phyloP scores from a whole-genome alignment of 2,888 invertebrate genomes.

The Ischnus inquisitorius region DNA sequence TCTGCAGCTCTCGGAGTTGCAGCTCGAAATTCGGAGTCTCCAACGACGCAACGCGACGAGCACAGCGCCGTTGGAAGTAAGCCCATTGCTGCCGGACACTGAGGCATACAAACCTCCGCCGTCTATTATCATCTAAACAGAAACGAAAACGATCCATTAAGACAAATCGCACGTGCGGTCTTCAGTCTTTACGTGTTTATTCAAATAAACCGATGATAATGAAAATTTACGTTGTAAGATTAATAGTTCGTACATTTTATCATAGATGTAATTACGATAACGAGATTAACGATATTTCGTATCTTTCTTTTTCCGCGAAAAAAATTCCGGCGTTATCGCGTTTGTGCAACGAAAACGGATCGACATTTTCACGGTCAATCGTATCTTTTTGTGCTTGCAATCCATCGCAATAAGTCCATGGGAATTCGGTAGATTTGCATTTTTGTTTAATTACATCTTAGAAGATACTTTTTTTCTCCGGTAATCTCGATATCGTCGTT shows the following conservation, averaged over 20 bases:
- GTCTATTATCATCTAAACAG: conserved; percentile 69
- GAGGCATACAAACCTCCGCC: conserved; percentile 64
- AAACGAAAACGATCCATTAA: not conserved
- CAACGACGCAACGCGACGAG: conserved; percentile 80
- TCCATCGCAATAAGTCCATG: conserved; percentile 11
- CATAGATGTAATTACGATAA: conserved; percentile 51
- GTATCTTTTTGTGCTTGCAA: conserved; percentile 44
- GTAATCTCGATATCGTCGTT: conserved; percentile 60
- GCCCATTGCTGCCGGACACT: conserved; percentile 38
- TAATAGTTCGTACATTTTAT: conserved; percentile 60
- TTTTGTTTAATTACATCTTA: conserved; percentile 7
- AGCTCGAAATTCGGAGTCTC: conserved; percentile 86
- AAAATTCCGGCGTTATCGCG: not conserved
- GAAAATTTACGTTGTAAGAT: conserved; percentile 66
- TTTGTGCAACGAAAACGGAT: conserved; percentile 22
- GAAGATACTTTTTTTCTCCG: conserved; percentile 53
- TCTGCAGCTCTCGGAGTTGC: conserved; percentile 87
- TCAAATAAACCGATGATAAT: conserved; percentile 70
- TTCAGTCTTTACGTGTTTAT: conserved; percentile 72
- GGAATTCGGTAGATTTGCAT: not conserved
- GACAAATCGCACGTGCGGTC: not conserved
- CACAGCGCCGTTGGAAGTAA: conserved; percentile 52
- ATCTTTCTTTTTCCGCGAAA: not conserved
- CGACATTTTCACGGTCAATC: not conserved
- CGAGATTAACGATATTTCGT: conserved; percentile 55